Evolutionary conservation across 2,113 vertebrate species (phyloP).

Genomic region (Perca schrenkii): DNA sequence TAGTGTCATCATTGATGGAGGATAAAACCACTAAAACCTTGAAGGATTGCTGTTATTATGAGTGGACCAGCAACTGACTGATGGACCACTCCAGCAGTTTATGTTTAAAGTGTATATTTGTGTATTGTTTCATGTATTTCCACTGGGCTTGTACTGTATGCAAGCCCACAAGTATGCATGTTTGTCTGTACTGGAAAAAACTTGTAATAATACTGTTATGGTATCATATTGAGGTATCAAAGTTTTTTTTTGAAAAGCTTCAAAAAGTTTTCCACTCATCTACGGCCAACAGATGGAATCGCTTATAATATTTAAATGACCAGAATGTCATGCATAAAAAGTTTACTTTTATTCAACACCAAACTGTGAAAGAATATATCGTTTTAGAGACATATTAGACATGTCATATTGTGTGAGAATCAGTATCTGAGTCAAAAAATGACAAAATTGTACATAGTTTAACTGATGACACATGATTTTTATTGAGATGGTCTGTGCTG

Average conservation of each 20-base stretch:
- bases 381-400: background rate
- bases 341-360: background rate
- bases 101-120: conserved; percentile 27
- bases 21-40: background rate
- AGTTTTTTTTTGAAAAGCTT: background rate
- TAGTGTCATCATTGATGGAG: background rate
- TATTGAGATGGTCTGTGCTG: background rate
- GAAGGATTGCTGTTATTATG: background rate
- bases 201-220: background rate
- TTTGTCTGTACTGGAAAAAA: no score
- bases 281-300: background rate
- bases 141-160: background rate
- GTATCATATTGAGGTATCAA: background rate
- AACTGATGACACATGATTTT: background rate
- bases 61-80: background rate
- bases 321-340: background rate
- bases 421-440: background rate
- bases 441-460: background rate
- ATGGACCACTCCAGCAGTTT: background rate
- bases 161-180: no score
- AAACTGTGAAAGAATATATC: background rate
- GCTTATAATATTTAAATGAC: background rate
- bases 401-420: background rate
- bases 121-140: conserved; percentile 11
- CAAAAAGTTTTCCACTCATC: background rate